A percentile compares a stretch with the other conserved stretches of the same genome.
These are phyloP conservation scores for Aplodontia rufa DNA, from an alignment of 2,113 vertebrate genomes.

Conservation along the genomic window DNA sequence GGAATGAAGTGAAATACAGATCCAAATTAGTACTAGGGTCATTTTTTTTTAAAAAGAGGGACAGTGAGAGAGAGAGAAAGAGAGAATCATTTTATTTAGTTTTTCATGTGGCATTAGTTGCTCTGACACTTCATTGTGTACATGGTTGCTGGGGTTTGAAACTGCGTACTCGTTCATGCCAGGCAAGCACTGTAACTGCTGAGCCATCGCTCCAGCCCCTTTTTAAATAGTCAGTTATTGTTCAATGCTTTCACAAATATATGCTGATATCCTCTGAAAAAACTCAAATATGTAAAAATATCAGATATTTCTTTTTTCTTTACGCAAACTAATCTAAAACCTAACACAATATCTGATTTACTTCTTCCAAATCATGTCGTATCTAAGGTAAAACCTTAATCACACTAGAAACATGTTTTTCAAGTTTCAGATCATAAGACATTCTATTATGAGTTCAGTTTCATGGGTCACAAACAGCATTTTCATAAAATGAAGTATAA, in stretches of 20 bases:
- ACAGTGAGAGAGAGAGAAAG: no score
- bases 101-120: no score
- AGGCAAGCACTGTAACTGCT: no score
- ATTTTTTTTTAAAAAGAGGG: conserved; percentile 50
- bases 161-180: no score
- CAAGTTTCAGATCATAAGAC: not conserved
- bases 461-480: not conserved
- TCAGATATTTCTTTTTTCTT: not conserved
- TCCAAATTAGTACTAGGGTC: not conserved
- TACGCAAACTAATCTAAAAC: not conserved
- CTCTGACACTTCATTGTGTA: no score
- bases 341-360: not conserved
- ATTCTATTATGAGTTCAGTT: not conserved
- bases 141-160: no score
- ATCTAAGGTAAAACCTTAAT: conserved; percentile 43
- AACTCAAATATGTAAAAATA: conserved; percentile 12
- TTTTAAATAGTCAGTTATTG: not conserved
- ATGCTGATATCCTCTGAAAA: not conserved
- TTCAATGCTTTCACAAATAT: not conserved
- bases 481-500: conserved; percentile 5
- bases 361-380: conserved; percentile 5
- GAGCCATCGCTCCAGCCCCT: no score
- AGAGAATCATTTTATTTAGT: no score
- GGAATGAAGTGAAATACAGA: not conserved
- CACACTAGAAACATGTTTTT: conserved; percentile 10